phyloP scores from a whole-genome alignment of 2,113 vertebrate genomes.

The Hypanus sabinus region DNA sequence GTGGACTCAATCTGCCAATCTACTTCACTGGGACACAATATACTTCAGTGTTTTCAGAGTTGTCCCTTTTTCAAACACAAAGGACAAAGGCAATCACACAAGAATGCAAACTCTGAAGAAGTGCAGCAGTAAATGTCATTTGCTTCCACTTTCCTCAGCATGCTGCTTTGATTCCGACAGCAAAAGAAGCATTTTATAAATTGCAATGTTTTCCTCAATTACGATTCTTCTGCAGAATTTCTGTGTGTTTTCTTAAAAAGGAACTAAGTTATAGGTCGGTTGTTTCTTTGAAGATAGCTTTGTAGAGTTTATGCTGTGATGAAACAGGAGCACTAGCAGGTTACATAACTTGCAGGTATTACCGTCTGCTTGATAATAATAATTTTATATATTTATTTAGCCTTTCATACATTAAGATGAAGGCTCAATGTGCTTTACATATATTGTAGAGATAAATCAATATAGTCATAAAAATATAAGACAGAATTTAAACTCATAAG shows the following conservation, averaged over 20 bases:
- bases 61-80: background rate
- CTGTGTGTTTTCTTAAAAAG: background rate
- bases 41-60: background rate
- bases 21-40: background rate
- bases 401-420: too few species aligned
- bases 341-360: background rate
- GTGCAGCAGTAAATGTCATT: background rate
- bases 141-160: background rate
- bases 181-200: background rate
- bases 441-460: too few species aligned
- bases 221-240: background rate
- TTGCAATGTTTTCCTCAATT: background rate
- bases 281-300: background rate
- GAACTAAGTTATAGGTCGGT: background rate
- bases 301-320: background rate
- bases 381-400: too few species aligned
- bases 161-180: background rate
- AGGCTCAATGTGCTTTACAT: too few species aligned
- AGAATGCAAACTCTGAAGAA: background rate
- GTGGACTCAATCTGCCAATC: too few species aligned
- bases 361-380: background rate
- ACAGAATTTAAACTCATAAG: too few species aligned
- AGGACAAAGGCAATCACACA: background rate
- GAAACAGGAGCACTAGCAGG: background rate
- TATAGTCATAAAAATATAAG: too few species aligned